Conservation (phyloP, 2,797 vertebrate genomes). For the Catostomus latipinnis region DNA sequence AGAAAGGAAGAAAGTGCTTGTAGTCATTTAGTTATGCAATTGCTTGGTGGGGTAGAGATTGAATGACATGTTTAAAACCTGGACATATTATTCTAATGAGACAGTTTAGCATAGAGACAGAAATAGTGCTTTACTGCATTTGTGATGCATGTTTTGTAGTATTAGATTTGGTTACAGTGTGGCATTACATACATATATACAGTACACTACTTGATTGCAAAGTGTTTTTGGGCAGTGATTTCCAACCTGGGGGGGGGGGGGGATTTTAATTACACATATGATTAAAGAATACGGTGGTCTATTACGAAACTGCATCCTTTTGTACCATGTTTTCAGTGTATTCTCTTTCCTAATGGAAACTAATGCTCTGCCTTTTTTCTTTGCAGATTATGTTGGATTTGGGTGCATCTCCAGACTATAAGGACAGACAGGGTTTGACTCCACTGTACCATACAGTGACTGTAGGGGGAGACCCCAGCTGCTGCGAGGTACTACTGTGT, state of each 20-base stretch:
- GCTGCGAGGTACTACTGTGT: conserved; percentile 84
- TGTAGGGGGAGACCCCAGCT: conserved; percentile 86
- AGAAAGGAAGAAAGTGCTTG: not conserved
- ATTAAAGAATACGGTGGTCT: not conserved
- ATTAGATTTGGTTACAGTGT: not conserved
- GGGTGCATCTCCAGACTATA: conserved; percentile 87
- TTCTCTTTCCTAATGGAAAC: not conserved
- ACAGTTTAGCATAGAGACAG: not conserved
- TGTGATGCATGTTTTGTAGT: too few species aligned
- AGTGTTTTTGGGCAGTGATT: too few species aligned
- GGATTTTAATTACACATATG: too few species aligned
- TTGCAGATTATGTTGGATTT: conserved; percentile 85
- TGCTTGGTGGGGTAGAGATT: not conserved
- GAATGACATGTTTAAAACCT: not conserved
- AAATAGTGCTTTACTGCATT: not conserved
- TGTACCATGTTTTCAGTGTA: not conserved
- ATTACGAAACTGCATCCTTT: not conserved
- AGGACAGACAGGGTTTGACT: conserved; percentile 86
- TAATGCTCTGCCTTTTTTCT: conserved; percentile 12
- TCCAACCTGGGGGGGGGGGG: too few species aligned
- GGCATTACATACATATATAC: not conserved
- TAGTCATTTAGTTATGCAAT: conserved; percentile 24
- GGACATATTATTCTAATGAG: not conserved
- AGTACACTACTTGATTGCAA: too few species aligned
- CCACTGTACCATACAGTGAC: conserved; percentile 85